Base-by-base conservation (phyloP, 2,797 vertebrate genomes). In the Lacerta agilis region DNA sequence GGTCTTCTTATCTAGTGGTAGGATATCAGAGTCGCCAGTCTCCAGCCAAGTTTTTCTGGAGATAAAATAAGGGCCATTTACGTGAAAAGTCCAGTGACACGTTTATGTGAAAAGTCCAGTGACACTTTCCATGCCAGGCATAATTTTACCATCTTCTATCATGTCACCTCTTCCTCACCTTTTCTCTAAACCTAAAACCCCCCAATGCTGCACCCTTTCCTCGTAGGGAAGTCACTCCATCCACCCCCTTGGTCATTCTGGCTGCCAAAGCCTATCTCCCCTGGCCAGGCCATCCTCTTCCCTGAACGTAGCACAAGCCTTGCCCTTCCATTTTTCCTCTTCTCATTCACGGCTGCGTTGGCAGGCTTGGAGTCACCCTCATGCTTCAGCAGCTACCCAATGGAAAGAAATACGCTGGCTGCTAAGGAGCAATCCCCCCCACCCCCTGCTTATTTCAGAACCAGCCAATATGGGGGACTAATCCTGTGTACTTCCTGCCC, bases 1-100 rank as follows among this genome's bases (percentile, higher is more conserved):
- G 79, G 79, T 17, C 66, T 79, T 79, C 55, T 73, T 36, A 13
- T 29, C 73, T 80, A 6, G 36, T n/a, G 49, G 83, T 72, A 61
- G 29, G 73, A 72, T 86, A 69, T 83, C 64, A 29, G 27, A 71
- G 61, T 86, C 0, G 0, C 41, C 0, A 0, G 27, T 78, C 79
- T 90, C 86, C 88, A 69, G 72, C 84, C 1, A 0, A 15, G 69
- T 43, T 90, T 33, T 86, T 86, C 5, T 4, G 36, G 86, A 33
- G 90, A 86, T 88, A 90, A 90, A 94, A 94, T 64, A 49, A 0
- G 0, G 84, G 79, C 2, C 67, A 27, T 87, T 93, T 0, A 61
- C 2, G 58, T 79, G 90, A 55, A 55, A 49, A 73, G 64, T 85
- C 49, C 45, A 61, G 81, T 85, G 89, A 88, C 83, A 91, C 89